Percentiles rank a stretch among this genome's conserved stretches.
Evolutionary conservation across 2,797 vertebrate species (phyloP).

Genomic region (Caiman crocodilus): DNA sequence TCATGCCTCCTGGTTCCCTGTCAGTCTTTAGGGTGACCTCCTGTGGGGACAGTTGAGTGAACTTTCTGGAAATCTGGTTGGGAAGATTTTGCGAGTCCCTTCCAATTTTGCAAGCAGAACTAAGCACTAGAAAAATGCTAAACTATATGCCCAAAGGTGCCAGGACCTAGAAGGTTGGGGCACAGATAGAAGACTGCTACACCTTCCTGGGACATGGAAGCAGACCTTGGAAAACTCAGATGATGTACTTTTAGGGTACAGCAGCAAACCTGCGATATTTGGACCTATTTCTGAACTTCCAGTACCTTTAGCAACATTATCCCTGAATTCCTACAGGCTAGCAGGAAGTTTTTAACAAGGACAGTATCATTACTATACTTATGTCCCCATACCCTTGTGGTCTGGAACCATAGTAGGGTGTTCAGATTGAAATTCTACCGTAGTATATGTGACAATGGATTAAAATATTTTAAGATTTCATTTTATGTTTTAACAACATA

Average conservation of each 20-base stretch:
- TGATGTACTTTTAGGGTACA: not conserved
- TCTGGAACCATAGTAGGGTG: not conserved
- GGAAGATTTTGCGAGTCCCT: not conserved
- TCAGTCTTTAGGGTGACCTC: not conserved
- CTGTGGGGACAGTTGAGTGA: not conserved
- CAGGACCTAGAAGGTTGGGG: not conserved
- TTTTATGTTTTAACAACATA: rapidly evolving
- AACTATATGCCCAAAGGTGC: not conserved
- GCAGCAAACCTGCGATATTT: not conserved
- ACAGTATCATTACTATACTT: not conserved
- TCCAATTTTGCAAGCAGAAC: not conserved
- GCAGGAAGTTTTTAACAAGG: not conserved
- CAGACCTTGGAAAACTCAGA: not conserved
- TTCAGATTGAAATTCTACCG: not conserved
- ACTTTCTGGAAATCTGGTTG: not conserved
- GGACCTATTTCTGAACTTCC: too few species aligned
- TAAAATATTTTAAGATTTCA: not conserved
- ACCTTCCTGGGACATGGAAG: not conserved
- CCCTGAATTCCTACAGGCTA: not conserved
- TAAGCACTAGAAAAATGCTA: not conserved
- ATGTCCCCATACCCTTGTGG: not conserved
- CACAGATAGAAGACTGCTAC: not conserved
- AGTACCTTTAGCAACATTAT: not conserved
- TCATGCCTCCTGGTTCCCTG: not conserved
- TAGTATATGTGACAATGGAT: not conserved